Percentiles rank a stretch among this genome's conserved stretches.
phyloP scores from a whole-genome alignment of 2,797 vertebrate species.

The Acridotheres tristis region DNA sequence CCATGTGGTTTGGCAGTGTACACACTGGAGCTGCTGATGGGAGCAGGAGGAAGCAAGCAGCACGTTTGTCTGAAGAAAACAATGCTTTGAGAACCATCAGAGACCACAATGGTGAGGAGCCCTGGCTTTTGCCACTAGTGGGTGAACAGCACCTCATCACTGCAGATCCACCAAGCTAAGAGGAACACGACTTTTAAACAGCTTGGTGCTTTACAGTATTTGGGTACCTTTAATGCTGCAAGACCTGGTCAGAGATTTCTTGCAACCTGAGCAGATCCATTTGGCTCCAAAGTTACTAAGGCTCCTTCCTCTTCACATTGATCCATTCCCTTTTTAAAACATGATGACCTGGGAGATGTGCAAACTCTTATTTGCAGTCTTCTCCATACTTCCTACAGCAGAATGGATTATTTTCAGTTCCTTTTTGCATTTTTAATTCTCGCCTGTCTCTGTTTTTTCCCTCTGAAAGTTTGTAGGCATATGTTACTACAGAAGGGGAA shows the following conservation, averaged over 20 bases:
- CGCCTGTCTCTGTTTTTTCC: not conserved
- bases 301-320: not conserved
- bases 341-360: not conserved
- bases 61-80: accelerated
- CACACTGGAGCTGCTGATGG: not conserved
- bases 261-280: not conserved
- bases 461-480: not conserved
- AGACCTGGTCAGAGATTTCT: not conserved
- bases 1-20: not conserved
- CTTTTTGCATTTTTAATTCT: slow-evolving; percentile 19
- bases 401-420: not conserved
- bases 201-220: not conserved
- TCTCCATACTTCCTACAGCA: not conserved
- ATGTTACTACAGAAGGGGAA: not conserved
- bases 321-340: not conserved
- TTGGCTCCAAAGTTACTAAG: not conserved
- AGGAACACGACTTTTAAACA: not conserved
- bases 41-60: not conserved
- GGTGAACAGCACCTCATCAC: not conserved
- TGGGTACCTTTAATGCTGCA: not conserved
- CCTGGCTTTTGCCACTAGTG: accelerated
- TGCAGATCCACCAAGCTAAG: not conserved
- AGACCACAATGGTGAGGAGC: not conserved
- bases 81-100: not conserved
- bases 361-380: not conserved